These are phyloP conservation scores for Mormyrus proboscirostris DNA, from an alignment of 2,797 vertebrate species.

Conservation along the genomic window DNA sequence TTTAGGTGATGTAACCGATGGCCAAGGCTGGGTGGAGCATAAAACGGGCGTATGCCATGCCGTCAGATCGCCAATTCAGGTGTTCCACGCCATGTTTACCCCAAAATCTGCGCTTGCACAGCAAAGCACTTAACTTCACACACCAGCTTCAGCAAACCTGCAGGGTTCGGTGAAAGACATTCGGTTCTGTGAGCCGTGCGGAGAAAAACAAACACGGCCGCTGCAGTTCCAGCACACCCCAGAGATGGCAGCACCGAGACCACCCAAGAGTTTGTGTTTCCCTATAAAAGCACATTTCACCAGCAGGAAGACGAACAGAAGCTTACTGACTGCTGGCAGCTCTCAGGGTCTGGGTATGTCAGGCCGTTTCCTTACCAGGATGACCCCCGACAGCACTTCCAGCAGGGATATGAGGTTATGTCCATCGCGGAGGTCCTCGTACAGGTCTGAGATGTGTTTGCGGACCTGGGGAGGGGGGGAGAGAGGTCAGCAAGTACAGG, in stretches of 20 bases:
- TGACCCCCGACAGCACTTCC: constrained; percentile 82
- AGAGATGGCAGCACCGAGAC: neutral
- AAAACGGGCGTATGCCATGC: neutral
- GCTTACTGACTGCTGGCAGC: neutral
- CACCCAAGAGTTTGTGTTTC: neutral
- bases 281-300: neutral
- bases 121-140: neutral
- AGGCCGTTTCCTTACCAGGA: constrained; percentile 68
- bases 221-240: neutral
- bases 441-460: constrained; percentile 77
- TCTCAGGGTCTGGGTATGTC: neutral
- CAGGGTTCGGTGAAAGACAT: neutral
- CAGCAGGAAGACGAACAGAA: neutral
- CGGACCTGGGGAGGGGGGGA: constrained; percentile 8
- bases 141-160: neutral
- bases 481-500: neutral
- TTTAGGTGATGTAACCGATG: neutral
- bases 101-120: neutral
- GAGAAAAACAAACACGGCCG: neutral
- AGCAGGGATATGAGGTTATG: constrained; percentile 82
- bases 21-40: neutral
- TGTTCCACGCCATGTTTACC: neutral
- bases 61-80: neutral
- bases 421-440: constrained; percentile 77
- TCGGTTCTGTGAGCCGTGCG: neutral